Evolutionary conservation across 2,797 vertebrate genomes (phyloP), one percentile per base, ranked within the genome.

Genomic region (Coilia nasus): DNA sequence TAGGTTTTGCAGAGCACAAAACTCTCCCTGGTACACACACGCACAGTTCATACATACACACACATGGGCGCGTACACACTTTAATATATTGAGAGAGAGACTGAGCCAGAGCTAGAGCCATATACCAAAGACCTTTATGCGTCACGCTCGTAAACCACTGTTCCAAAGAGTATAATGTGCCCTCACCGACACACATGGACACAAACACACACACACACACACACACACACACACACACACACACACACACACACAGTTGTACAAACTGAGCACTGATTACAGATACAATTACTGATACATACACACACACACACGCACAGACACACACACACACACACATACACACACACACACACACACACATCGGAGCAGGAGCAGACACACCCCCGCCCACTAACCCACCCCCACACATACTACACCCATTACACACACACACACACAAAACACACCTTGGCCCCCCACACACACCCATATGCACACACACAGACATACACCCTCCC

Each of bases 181-280:
- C 71, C 35, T 78, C 19, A 78, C 19, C 2, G 41, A 35, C 6
- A 6, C 71, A 44, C 64, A 67, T n/a, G 14, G 1, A 71, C 64
- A 71, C 64, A 35, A 3, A 57, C 82, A 62, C 44, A 28, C 25
- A 81, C 64, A 56, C 31, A 83, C 17, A 46, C 64, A 46, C 23
- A 67, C n/a, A 75, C 23, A 85, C 60, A 47, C 75, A 71, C 54
- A 62, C 57, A 75, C 83, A 67, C 15, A 83, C 67, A 19, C 54
- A 54, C 71, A 84, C 83, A 87, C 46, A 23, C n/a, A 41, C 78
- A 62, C 46, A 17, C 41, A 78, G 25, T 82, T 80, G 81, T 87
- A 82, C 88, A 91, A 60, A 11, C 35, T 41, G 35, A 41, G 35
- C 35, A 41, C 35, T 41, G 35, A 41, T 41, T 41, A 41, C 35